Evolutionary conservation across 2,888 invertebrate species (phyloP), one percentile per base, ranked within the genome.

Genomic region (Arenicola marina): DNA sequence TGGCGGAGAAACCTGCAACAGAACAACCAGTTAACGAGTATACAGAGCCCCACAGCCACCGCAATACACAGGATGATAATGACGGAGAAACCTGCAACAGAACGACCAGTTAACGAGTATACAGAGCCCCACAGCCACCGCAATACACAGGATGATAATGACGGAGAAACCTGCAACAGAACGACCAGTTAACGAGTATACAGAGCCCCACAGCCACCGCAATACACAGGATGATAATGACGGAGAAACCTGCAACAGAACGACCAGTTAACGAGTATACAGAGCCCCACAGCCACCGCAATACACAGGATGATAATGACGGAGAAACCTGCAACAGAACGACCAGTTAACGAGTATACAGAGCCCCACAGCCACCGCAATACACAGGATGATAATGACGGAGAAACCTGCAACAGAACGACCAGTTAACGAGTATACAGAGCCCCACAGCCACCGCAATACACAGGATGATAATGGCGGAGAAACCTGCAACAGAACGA

Each of bases 401-500:
- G 69, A 60, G 1, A 59, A 60, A 45, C 67, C 62, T 62, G 56
- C 4, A 51, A 48, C 11, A n/a, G 24, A 38, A 38, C 18, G 11
- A 15, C 18, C 38, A n/a, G n/a, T n/a, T n/a, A n/a, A n/a, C n/a
- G n/a, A n/a, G n/a, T n/a, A 69, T 68, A 26, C 58, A n/a, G 33
- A 68, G 48, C 2, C 69, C 69, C 24, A 69, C 56, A 24, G 62
- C 45, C 3, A 68, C 46, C 4, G 69, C 69, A 4, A 69, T 68
- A 18, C 56, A 61, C 28, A 65, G 59, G 46, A 69, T 66, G 21
- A 69, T 63, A 1, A 65, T 51, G 28, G 66, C 59, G 29, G 69
- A 60, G 1, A 59, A 60, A 45, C 67, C 62, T 62, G 56, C 4
- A 51, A 48, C 11, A n/a, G 24, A 38, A 38, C 18, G 11, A 15